These are phyloP conservation scores for Fratercula arctica DNA, from an alignment of 2,797 vertebrate species.

Conservation along the genomic window DNA sequence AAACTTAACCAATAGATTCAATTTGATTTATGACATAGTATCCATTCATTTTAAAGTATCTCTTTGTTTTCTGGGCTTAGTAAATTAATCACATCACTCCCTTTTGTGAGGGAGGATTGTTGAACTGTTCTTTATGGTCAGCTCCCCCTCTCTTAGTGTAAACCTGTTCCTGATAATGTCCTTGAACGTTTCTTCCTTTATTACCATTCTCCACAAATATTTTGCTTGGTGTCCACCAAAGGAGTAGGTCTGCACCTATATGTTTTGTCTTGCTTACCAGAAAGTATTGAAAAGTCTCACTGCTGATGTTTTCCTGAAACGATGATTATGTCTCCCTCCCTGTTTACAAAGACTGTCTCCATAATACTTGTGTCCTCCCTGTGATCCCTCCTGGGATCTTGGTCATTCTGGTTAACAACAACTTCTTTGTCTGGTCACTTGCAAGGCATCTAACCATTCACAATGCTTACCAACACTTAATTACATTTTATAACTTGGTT, in stretches of 20 bases:
- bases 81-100: neutral
- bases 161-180: neutral
- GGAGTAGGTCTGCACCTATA: neutral
- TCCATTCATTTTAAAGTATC: neutral
- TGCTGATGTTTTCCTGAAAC: neutral
- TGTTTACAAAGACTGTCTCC: neutral
- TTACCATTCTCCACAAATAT: neutral
- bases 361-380: rapidly evolving
- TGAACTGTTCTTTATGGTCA: neutral
- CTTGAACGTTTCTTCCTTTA: neutral
- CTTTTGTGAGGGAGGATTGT: neutral
- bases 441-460: neutral
- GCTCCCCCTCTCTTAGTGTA: neutral
- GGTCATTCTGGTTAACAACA: neutral
- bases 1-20: neutral
- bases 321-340: neutral
- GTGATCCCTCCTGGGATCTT: neutral
- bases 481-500: neutral
- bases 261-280: neutral
- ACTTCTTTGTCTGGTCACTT: neutral
- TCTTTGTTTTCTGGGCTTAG: neutral
- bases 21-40: neutral
- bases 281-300: neutral
- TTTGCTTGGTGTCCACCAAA: neutral
- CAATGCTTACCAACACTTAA: neutral